Conservation (phyloP, 2,888 invertebrate genomes). For the Cyclophora albipunctata region DNA sequence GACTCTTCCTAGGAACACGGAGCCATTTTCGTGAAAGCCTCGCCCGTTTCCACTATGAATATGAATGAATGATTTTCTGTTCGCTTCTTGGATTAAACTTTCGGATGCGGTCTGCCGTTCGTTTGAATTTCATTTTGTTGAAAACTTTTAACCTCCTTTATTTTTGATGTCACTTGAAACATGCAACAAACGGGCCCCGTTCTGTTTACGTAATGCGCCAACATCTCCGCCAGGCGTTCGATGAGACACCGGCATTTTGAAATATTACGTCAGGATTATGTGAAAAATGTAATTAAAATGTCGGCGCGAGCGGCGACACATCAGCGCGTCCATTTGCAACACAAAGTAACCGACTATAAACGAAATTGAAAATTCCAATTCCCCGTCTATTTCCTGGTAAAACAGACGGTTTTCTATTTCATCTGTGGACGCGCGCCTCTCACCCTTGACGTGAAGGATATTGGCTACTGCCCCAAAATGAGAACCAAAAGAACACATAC, state of each 20-base stretch:
- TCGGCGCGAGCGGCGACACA: constrained; percentile 10
- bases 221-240: too few relatives aligned
- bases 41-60: constrained; percentile 62
- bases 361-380: constrained; percentile 65
- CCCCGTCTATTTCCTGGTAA: constrained; percentile 63
- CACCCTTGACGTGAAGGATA: constrained; percentile 63
- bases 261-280: neutral
- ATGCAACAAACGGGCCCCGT: neutral
- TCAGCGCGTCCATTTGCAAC: constrained; percentile 35
- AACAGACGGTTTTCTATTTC: constrained; percentile 62
- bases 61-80: constrained; percentile 68
- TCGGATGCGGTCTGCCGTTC: constrained; percentile 34
- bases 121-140: constrained; percentile 13
- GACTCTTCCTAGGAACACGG: constrained; percentile 55
- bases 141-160: constrained; percentile 12
- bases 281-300: constrained; percentile 10
- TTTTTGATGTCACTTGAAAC: neutral
- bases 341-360: constrained; percentile 50
- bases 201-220: too few relatives aligned
- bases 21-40: constrained; percentile 72
- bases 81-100: constrained; percentile 65
- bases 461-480: constrained; percentile 65
- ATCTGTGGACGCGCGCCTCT: constrained; percentile 45
- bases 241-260: too few relatives aligned
- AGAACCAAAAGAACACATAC: constrained; percentile 67